Evolutionary conservation across 2,888 invertebrate genomes (phyloP).

Genomic region (Ennomos erosarius): DNA sequence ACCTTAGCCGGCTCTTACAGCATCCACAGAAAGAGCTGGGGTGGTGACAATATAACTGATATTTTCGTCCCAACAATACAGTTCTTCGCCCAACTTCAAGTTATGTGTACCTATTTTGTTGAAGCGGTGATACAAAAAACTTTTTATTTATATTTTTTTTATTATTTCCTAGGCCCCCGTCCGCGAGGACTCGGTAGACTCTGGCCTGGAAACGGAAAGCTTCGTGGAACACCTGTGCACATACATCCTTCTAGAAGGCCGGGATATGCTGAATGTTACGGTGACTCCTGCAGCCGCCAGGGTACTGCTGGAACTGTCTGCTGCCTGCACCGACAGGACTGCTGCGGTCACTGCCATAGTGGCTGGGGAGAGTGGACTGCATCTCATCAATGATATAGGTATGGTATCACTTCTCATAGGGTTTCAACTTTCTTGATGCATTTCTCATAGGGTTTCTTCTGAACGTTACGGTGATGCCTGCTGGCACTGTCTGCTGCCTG

Average conservation of each 20-base stretch:
- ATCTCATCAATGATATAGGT: conserved; percentile 88
- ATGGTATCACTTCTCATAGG: too few relatives aligned
- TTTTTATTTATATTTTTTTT: background rate
- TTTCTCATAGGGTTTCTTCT: too few relatives aligned
- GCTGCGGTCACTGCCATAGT: conserved; percentile 73
- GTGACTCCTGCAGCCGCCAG: conserved; percentile 88
- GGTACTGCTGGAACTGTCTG: conserved; percentile 73
- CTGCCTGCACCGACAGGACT: conserved; percentile 59
- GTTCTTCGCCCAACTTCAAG: too few relatives aligned
- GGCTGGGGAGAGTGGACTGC: conserved; percentile 56
- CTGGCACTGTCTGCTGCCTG: conserved; percentile 65
- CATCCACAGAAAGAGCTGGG: too few relatives aligned
- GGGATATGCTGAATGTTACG: conserved; percentile 88
- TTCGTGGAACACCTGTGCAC: conserved; percentile 80
- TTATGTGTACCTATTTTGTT: too few relatives aligned
- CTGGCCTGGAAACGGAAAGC: conserved; percentile 74
- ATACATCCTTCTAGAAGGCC: conserved; percentile 88
- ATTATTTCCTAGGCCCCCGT: conserved; percentile 60
- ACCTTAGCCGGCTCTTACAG: too few relatives aligned
- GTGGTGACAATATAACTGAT: too few relatives aligned
- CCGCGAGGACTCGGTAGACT: conserved; percentile 80
- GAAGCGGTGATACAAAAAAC: too few relatives aligned
- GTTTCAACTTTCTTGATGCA: too few relatives aligned
- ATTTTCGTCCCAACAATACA: too few relatives aligned
- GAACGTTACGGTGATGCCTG: conserved; percentile 88